A percentile compares a stretch with the other conserved stretches of the same genome.
These are phyloP conservation scores for Lineus longissimus DNA, from an alignment of 1,140 invertebrate species.

Conservation along the genomic window DNA sequence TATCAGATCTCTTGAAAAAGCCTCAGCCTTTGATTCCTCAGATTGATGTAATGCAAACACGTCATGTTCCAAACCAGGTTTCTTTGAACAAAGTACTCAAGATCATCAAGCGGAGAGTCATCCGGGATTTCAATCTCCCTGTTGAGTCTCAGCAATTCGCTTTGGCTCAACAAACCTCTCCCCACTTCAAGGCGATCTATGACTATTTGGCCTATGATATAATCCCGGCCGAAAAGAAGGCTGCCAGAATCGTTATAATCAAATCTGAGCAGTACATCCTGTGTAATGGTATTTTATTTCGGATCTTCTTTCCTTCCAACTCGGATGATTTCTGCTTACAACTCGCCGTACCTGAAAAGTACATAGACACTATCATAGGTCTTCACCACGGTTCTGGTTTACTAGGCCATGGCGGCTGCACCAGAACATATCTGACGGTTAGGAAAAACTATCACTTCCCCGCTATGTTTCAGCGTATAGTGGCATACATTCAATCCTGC, in stretches of 20 bases:
- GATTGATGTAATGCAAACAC: background rate
- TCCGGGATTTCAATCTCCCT: background rate
- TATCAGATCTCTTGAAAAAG: background rate
- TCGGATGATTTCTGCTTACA: background rate
- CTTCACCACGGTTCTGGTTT: background rate
- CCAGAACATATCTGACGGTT: background rate
- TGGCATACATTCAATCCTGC: constrained; percentile 1
- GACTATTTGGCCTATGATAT: background rate
- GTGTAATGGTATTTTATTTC: background rate
- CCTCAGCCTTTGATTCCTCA: background rate
- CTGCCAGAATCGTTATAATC: background rate
- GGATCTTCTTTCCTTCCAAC: background rate
- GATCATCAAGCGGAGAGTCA: background rate
- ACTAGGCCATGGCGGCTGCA: background rate
- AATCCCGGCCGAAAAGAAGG: background rate
- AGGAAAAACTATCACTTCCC: background rate
- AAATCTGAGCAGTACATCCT: background rate
- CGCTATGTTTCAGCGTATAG: background rate
- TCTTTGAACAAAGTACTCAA: background rate
- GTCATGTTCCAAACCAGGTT: background rate
- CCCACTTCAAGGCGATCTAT: background rate
- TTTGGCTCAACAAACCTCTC: background rate
- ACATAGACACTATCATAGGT: background rate
- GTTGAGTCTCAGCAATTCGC: background rate
- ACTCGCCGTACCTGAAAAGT: background rate